A percentile compares a stretch with the other conserved stretches of the same genome.
Evolutionary conservation across 2,888 invertebrate species (phyloP).

Genomic region (Apomyelois bistriatella): DNA sequence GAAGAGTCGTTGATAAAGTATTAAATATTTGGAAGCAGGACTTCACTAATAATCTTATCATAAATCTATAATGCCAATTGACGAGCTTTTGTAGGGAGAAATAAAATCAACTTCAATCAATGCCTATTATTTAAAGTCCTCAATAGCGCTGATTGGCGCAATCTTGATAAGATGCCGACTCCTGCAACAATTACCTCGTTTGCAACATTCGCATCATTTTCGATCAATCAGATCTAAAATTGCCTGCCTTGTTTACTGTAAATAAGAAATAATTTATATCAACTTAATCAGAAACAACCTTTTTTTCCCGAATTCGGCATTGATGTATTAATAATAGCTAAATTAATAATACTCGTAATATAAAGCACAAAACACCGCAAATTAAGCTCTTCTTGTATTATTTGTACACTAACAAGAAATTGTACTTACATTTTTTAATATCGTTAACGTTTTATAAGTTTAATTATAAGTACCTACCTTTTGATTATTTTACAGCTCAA

Average conservation of each 20-base stretch:
- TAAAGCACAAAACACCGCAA: too few species aligned
- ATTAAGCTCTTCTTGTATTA: too few species aligned
- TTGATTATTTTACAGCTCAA: too few species aligned
- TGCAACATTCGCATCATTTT: constrained; percentile 36
- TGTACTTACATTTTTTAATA: too few species aligned
- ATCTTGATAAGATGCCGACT: constrained; percentile 62
- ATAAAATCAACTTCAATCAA: constrained; percentile 27
- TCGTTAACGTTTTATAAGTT: too few species aligned
- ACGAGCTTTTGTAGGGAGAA: neutral
- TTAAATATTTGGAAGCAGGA: neutral
- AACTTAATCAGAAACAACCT: too few species aligned
- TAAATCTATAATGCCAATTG: constrained; percentile 2
- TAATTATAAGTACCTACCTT: too few species aligned
- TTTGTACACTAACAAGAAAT: too few species aligned
- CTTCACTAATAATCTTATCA: neutral
- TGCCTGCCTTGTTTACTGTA: constrained; percentile 45
- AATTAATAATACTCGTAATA: neutral
- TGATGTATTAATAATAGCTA: too few species aligned
- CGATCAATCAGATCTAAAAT: constrained; percentile 35
- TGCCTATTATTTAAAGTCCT: constrained; percentile 33
- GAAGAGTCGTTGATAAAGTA: too few species aligned
- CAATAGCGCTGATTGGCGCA: constrained; percentile 64
- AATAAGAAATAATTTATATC: constrained; percentile 15
- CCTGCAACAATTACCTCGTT: constrained; percentile 36
- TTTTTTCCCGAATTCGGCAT: too few species aligned